phyloP scores from a whole-genome alignment of 2,113 vertebrate genomes.

The Xenopus laevis region DNA sequence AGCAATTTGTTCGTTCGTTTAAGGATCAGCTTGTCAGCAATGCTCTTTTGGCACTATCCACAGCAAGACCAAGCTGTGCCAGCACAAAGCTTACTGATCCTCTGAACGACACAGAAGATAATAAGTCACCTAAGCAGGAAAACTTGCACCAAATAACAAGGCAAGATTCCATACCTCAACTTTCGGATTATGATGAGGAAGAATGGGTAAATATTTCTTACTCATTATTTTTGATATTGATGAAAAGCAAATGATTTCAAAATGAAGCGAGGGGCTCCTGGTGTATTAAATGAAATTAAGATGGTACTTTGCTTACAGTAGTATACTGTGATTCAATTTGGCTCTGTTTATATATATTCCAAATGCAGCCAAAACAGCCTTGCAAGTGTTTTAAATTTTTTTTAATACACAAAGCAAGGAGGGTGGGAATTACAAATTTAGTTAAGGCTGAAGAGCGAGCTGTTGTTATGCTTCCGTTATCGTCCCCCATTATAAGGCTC shows the following conservation, averaged over 20 bases:
- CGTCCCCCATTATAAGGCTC: too few relatives aligned
- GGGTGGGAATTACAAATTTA: too few relatives aligned
- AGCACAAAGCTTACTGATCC: slow-evolving; percentile 68
- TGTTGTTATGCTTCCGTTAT: too few relatives aligned
- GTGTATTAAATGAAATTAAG: background rate
- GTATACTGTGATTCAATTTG: too few relatives aligned
- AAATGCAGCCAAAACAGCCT: too few relatives aligned
- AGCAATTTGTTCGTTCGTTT: slow-evolving; percentile 89
- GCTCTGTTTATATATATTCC: too few relatives aligned
- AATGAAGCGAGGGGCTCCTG: background rate
- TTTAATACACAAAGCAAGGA: too few relatives aligned
- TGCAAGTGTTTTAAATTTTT: too few relatives aligned
- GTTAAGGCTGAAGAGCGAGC: too few relatives aligned
- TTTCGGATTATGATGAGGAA: slow-evolving; percentile 92
- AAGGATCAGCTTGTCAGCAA: slow-evolving; percentile 94
- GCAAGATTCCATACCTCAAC: slow-evolving; percentile 87
- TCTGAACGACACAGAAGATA: slow-evolving; percentile 42
- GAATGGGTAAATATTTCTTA: slow-evolving; percentile 82
- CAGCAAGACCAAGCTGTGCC: slow-evolving; percentile 80
- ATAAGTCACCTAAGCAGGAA: slow-evolving; percentile 57
- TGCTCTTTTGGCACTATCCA: slow-evolving; percentile 86
- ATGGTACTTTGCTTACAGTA: background rate
- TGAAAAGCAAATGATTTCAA: background rate
- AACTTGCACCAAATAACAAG: slow-evolving; percentile 55
- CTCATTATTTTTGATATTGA: background rate